These are phyloP conservation scores for Saturnia pavonia DNA, from an alignment of 2,888 invertebrate species.

Conservation along the genomic window DNA sequence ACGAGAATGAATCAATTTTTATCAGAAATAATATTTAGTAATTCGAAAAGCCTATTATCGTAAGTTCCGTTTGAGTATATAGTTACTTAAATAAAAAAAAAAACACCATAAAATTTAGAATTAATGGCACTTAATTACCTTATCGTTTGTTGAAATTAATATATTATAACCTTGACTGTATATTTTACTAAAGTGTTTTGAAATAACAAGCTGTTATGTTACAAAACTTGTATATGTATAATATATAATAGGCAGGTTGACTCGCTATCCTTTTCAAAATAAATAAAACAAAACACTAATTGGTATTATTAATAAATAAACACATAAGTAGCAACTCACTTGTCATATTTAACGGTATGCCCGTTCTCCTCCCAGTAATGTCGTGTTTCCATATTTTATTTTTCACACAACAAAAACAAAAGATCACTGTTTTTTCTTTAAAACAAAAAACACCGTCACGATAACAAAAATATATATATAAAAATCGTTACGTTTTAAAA, in stretches of 20 bases:
- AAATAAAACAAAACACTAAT: slow-evolving; percentile 1
- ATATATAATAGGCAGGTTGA: too few species aligned
- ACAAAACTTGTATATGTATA: not conserved
- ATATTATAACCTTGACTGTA: not conserved
- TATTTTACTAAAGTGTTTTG: not conserved
- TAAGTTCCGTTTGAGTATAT: too few species aligned
- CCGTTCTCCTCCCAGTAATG: slow-evolving; percentile 76
- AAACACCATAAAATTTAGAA: not conserved
- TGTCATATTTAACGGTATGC: slow-evolving; percentile 70
- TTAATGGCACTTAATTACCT: not conserved
- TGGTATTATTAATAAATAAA: too few species aligned
- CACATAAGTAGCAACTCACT: too few species aligned
- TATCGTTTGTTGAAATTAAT: not conserved
- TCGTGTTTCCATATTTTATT: slow-evolving; percentile 71
- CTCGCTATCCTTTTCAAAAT: not conserved
- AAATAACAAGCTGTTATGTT: not conserved
- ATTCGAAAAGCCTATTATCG: too few species aligned
- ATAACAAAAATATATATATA: slow-evolving; percentile 1
- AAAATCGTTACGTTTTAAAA: slow-evolving; percentile 41
- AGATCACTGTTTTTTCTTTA: slow-evolving; percentile 37
- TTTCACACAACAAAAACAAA: slow-evolving; percentile 48
- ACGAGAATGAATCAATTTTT: too few species aligned
- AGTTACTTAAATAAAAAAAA: not conserved
- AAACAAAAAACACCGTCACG: slow-evolving; percentile 22
- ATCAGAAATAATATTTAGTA: too few species aligned